Base-by-base conservation (phyloP, 2,888 invertebrate genomes). In the Nematopogon swammerdamellus region DNA sequence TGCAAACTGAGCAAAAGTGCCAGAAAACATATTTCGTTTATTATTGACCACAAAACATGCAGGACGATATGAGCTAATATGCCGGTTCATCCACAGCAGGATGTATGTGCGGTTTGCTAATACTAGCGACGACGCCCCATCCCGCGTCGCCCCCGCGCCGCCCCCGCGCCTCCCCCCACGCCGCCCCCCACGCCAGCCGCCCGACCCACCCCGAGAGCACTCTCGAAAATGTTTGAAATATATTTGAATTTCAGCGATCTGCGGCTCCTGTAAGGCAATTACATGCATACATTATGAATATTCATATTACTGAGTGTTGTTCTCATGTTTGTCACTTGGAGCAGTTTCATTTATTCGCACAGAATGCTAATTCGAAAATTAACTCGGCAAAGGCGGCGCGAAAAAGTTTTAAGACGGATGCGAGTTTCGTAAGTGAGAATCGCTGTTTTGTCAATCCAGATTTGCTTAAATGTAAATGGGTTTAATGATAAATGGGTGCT, bases 391-490 rank as follows among this genome's bases (percentile, higher is more conserved):
- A 14, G n/a, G 36, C 11, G 3, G 36, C 36, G 11, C 47, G 18
- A 18, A 36, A 70, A 71, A 73, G 69, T 70, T 67, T 63, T 50
- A 66, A 61, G 71, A 75, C 66, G 68, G 70, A 73, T 66, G 70
- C 63, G 62, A 58, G 58, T 61, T 61, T 66, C 72, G 73, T 70
- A 70, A 73, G 72, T 72, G 74, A 72, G 71, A 70, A 69, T 68
- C 71, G 62, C 68, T 73, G 74, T 73, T 73, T 74, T 72, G 70
- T 61, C 53, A 60, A 58, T 53, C 58, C 65, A 68, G 68, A 74
- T 75, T 76, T 75, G 68, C 72, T 64, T 73, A 72, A 72, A 74
- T 75, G 74, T 76, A 76, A 77, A 76, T 76, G 66, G 63, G 65
- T 65, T 63, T 63, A 68, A 74, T 75, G 74, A 73, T 65, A 65